Base-by-base conservation (phyloP, 2,888 invertebrate genomes). In the Pachydiplax longipennis region DNA sequence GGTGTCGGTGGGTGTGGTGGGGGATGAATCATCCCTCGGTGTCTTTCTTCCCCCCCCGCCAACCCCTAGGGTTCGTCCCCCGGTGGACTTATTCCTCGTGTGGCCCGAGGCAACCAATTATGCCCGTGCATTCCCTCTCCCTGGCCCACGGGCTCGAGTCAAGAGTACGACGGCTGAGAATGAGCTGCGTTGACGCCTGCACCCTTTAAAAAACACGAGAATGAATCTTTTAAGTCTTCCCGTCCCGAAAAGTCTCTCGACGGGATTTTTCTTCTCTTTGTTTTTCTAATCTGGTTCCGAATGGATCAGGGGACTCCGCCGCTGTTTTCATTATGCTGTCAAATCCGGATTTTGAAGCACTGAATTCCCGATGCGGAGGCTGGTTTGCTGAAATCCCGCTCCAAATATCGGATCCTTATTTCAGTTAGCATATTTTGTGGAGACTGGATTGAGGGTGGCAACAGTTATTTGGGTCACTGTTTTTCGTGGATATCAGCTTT, bases 61-160 rank as follows among this genome's bases (percentile, higher is more conserved):
- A 12, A 13, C 73, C 31, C 73, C 31, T 31, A 25, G 25, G 25
- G 25, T 73, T 73, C 73, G 25, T 73, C 73, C 73, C 73, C 73
- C 31, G 25, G 73, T 31, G 73, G 73, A 25, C 73, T 31, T 73
- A 73, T 73, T 73, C 73, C 73, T 53, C 61, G n/a, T 15, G 35
- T n/a, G 37, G 22, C 87, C 87, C 10, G 31, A 65, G 87, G 87
- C 61, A 12, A 87, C 87, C 37, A 58, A 87, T 87, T 87, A 87
- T 87, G 87, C 87, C 61, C 35, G 5, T n/a, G 87, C 35, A n/a
- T 37, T 37, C 87, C 15, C 10, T 22, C 1, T 58, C 35, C 25
- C 82, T 53, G 22, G 48, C 53, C 53, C 25, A 12, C 13, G 35
- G 58, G 58, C 31, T 53, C 15, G 58, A 58, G 58, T 83, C 83